These are phyloP conservation scores for Parazoanthus swiftii DNA, from an alignment of 92 coral and sea anemone species.

Conservation along the genomic window DNA sequence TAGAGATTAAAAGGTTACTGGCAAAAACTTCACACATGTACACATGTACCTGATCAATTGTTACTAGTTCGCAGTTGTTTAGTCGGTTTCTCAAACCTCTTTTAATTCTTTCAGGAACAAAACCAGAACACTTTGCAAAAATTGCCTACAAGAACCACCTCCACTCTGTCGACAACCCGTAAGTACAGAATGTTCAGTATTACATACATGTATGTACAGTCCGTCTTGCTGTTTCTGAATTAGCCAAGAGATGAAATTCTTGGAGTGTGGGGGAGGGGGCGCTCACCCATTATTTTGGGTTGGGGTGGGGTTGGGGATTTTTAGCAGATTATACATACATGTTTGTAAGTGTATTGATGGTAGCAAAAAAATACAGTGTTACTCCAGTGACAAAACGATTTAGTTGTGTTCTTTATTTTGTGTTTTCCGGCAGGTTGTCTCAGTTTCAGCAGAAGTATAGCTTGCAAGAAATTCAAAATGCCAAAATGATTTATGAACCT, in stretches of 20 bases:
- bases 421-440: constrained; percentile 61
- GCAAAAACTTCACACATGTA: no score
- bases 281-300: no score
- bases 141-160: constrained; percentile 97
- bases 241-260: no score
- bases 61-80: not conserved
- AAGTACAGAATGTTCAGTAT: constrained; percentile 50
- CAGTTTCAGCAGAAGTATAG: constrained; percentile 87
- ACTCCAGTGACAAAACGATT: no score
- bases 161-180: constrained; percentile 97
- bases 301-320: no score
- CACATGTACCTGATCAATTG: not conserved
- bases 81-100: not conserved
- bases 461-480: constrained; percentile 78
- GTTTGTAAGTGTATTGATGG: not conserved
- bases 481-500: constrained; percentile 92
- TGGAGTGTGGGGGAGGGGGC: no score
- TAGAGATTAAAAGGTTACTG: no score
- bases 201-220: not conserved
- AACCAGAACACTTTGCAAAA: constrained; percentile 93
- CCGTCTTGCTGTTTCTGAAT: no score
- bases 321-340: no score
- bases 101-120: constrained; percentile 68
- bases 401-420: not conserved
- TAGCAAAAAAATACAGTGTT: not conserved